Evolutionary conservation across 2,888 invertebrate genomes (phyloP).

Genomic region (Eristalinus sepulchralis): DNA sequence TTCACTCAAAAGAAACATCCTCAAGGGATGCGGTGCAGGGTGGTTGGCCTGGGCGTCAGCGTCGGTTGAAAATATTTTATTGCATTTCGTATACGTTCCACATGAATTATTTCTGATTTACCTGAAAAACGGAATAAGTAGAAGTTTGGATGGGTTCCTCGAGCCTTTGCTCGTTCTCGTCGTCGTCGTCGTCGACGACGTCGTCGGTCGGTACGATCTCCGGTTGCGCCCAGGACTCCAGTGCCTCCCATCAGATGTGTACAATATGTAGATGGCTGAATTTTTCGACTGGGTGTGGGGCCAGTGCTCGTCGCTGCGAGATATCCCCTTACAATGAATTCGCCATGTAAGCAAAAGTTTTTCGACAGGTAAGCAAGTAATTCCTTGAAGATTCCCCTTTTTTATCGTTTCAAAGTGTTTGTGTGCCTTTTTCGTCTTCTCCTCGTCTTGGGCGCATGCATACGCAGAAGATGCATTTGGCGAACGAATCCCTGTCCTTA

Average conservation of each 20-base stretch:
- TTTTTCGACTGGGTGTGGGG: conserved; percentile 13
- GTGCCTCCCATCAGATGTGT: conserved; percentile 47
- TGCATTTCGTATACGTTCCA: conserved; percentile 71
- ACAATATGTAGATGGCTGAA: conserved; percentile 31
- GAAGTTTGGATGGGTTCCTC: conserved; percentile 67
- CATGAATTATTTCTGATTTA: conserved; percentile 72
- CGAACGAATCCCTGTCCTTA: conserved; percentile 31
- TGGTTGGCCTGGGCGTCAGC: background rate
- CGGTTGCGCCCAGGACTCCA: conserved; percentile 19
- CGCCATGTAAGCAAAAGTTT: conserved; percentile 71
- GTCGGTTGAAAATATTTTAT: conserved; percentile 65
- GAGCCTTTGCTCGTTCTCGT: conserved; percentile 44
- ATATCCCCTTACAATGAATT: conserved; percentile 66
- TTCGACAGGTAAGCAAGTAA: conserved; percentile 71
- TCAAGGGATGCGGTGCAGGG: conserved; percentile 41
- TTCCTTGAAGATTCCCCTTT: conserved; percentile 63
- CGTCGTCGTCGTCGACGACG: too few relatives aligned
- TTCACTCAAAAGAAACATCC: conserved; percentile 44
- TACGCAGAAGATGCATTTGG: conserved; percentile 4
- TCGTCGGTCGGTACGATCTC: conserved; percentile 51
- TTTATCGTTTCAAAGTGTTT: conserved; percentile 28
- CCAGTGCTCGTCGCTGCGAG: conserved; percentile 10
- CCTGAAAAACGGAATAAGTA: conserved; percentile 71
- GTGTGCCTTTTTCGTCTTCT: conserved; percentile 11
- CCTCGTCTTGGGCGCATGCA: background rate